phyloP scores from a whole-genome alignment of 2,888 invertebrate genomes.

The Heliconius erato region DNA sequence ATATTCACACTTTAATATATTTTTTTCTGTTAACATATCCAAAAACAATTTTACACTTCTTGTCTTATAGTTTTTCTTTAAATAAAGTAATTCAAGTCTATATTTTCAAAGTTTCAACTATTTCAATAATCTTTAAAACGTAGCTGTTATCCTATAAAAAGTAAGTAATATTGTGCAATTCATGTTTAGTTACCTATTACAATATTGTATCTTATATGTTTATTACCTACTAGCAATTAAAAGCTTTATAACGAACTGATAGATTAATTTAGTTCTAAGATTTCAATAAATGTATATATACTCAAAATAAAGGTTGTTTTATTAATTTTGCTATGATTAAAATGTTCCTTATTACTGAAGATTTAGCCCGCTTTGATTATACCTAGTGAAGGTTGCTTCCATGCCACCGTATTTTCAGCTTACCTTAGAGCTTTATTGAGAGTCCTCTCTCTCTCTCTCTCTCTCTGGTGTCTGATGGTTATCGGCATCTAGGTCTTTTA shows the following conservation, averaged over 20 bases:
- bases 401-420: no score
- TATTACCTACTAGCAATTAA: conserved; percentile 33
- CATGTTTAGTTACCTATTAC: conserved; percentile 19
- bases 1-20: neutral
- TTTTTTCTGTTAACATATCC: no score
- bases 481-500: no score
- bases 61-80: no score
- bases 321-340: conserved; percentile 14
- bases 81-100: no score
- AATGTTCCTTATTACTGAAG: neutral
- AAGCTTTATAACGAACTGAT: conserved; percentile 81
- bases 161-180: conserved; percentile 1
- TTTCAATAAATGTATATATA: conserved; percentile 65
- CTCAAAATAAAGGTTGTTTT: conserved; percentile 48
- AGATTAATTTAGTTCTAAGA: conserved; percentile 78
- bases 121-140: neutral
- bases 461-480: no score
- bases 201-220: neutral
- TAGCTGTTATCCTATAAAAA: neutral
- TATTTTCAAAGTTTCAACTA: no score
- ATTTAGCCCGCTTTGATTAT: neutral
- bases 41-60: no score
- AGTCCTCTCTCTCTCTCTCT: no score
- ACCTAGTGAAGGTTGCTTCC: no score
- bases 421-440: no score